A percentile compares a stretch with the other conserved stretches of the same genome.
Evolutionary conservation across 2,113 vertebrate genomes (phyloP).

Genomic region (Paradisaea rubra): DNA sequence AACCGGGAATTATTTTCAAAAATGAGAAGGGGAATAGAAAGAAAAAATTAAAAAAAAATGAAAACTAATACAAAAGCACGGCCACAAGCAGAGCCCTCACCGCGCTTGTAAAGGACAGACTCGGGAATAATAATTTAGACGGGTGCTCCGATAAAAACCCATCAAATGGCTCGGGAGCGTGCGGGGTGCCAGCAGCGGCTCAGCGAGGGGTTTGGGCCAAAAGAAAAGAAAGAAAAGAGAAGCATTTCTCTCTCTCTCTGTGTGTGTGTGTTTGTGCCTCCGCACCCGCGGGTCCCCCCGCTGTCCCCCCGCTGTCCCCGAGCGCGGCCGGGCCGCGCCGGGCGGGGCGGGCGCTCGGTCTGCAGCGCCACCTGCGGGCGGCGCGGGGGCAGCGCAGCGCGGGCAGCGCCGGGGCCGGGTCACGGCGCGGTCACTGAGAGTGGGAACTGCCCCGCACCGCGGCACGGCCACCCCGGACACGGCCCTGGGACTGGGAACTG

Average conservation of each 20-base stretch:
- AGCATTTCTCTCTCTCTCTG: too few species aligned
- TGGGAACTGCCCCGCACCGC: too few species aligned
- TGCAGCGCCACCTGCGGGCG: neutral
- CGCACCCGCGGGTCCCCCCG: neutral
- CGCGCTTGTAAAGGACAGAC: neutral
- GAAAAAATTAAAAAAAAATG: neutral
- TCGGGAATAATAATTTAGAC: neutral
- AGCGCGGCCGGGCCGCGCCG: too few species aligned
- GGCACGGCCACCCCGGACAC: too few species aligned
- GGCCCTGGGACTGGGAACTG: too few species aligned
- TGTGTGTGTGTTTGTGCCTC: too few species aligned
- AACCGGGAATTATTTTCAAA: neutral
- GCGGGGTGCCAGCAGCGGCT: neutral
- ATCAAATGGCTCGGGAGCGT: neutral
- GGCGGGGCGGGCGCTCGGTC: neutral
- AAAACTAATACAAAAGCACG: neutral
- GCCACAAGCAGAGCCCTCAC: neutral
- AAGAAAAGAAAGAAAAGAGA: too few species aligned
- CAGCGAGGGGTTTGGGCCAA: neutral
- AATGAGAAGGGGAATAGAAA: neutral
- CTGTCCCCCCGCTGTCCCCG: too few species aligned
- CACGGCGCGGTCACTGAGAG: neutral
- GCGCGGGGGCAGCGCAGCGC: neutral
- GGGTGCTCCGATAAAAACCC: neutral
- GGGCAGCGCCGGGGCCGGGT: neutral